Base-by-base conservation (phyloP, 1,140 invertebrate genomes). In the Laodelphax striatellus region DNA sequence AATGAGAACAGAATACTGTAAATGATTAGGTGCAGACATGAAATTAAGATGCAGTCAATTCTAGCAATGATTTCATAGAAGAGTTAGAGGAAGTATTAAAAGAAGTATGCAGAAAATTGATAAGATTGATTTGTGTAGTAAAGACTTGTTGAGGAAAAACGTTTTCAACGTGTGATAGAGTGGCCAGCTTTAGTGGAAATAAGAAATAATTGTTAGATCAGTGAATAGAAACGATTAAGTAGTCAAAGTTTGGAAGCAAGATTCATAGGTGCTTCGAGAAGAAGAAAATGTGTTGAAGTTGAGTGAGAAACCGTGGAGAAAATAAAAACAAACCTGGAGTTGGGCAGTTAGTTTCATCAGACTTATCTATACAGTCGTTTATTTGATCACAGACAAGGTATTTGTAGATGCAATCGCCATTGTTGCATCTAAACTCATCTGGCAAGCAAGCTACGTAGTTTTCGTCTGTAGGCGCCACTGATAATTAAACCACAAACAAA, bases 361-460 rank as follows among this genome's bases (percentile, higher is more conserved):
- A 85, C 41, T 77, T 78, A 73, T 85, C 82, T 42, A 76, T 72
- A 74, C 89, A 92, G 72, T 92, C 86, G 44, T 70, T 68, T 59
- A 73, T 71, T 57, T 78, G 77, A 73, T 93, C 82, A 74, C 90
- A 94, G 62, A 76, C 76, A 69, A 76, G 77, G 65, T 69, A 42
- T 16, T 68, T 70, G 63, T 75, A 73, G 66, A 82, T 77, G 72
- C 80, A 82, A 64, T 72, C 73, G 11, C 80, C 82, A 63, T 75
- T 76, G 55, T 64, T 65, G 67, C 79, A 81, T 69, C 70, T 75
- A 70, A 80, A 80, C 68, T 80, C 75, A 62, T 70, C 72, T 31
- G 70, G 70, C 53, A 75, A 75, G 66, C 75, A 76, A 60, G 52
- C 50, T 46, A 60, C 44, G 22, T 50, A 31, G 41, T 57, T 62